Percentiles rank a stretch among this genome's conserved stretches.
These are phyloP conservation scores for Octomys mimax DNA, from an alignment of 2,797 vertebrate genomes.

Conservation along the genomic window DNA sequence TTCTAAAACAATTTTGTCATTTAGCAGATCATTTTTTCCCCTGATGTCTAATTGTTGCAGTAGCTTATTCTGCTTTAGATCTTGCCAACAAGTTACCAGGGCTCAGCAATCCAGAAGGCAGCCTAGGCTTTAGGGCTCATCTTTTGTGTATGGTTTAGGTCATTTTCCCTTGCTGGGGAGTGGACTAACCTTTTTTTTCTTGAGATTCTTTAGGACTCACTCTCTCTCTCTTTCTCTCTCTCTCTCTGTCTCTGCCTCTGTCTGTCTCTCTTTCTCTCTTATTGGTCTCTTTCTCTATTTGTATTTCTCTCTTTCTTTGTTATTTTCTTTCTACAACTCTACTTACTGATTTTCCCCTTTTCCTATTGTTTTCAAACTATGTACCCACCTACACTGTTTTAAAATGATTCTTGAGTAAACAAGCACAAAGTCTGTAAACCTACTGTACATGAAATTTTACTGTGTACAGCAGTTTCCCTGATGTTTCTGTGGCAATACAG, in stretches of 20 bases:
- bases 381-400: background rate
- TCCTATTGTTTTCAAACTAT: constrained; percentile 9
- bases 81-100: background rate
- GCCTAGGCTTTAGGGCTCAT: background rate
- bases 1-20: constrained; percentile 22
- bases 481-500: background rate
- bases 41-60: background rate
- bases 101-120: background rate
- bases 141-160: background rate
- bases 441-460: background rate
- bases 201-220: background rate
- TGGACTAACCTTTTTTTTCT: fast-evolving
- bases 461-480: background rate
- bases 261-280: background rate
- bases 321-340: background rate
- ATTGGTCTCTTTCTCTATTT: background rate
- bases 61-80: constrained; percentile 40
- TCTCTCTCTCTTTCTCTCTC: background rate
- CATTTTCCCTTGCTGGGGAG: background rate
- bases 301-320: background rate
- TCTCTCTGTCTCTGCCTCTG: background rate
- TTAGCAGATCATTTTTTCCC: constrained; percentile 47
- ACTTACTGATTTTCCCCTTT: constrained; percentile 3
- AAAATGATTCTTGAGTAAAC: constrained; percentile 12
- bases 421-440: background rate